A percentile compares a stretch with the other conserved stretches of the same genome.
phyloP scores from a whole-genome alignment of 92 coral and sea anemone genomes.

The Porites divaricata region DNA sequence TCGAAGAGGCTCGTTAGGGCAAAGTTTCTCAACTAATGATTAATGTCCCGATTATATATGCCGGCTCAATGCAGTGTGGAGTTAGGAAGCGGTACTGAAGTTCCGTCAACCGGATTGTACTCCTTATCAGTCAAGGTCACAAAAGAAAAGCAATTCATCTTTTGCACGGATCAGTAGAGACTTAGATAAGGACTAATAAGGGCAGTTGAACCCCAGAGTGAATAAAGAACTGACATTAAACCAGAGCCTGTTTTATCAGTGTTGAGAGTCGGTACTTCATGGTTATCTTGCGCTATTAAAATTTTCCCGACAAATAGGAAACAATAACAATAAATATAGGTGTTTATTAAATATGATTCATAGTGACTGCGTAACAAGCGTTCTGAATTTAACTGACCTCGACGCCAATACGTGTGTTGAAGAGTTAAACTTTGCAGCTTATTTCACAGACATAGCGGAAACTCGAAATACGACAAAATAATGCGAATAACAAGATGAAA shows the following conservation, averaged over 20 bases:
- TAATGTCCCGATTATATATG: no score
- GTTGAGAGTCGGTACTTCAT: slow-evolving; percentile 2
- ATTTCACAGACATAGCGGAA: no score
- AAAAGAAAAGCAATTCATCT: slow-evolving; percentile 8
- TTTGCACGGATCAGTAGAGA: not conserved
- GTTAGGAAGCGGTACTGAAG: not conserved
- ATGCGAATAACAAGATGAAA: not conserved
- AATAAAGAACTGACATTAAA: not conserved
- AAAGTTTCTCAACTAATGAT: no score
- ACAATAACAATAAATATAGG: not conserved
- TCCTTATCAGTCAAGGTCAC: slow-evolving; percentile 30
- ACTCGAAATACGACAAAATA: not conserved
- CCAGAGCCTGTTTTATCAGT: not conserved
- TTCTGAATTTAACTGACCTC: no score
- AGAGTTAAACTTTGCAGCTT: no score
- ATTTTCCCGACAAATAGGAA: not conserved
- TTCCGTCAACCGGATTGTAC: not conserved
- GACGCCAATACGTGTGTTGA: no score
- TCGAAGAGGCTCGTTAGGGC: no score
- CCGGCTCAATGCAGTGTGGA: not conserved
- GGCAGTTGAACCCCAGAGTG: not conserved
- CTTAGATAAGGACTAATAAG: not conserved
- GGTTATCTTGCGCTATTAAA: not conserved
- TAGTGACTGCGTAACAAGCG: no score
- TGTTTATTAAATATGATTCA: no score